Evolutionary conservation across 2,888 invertebrate species (phyloP).

Genomic region (Pseudococcus viburni): DNA sequence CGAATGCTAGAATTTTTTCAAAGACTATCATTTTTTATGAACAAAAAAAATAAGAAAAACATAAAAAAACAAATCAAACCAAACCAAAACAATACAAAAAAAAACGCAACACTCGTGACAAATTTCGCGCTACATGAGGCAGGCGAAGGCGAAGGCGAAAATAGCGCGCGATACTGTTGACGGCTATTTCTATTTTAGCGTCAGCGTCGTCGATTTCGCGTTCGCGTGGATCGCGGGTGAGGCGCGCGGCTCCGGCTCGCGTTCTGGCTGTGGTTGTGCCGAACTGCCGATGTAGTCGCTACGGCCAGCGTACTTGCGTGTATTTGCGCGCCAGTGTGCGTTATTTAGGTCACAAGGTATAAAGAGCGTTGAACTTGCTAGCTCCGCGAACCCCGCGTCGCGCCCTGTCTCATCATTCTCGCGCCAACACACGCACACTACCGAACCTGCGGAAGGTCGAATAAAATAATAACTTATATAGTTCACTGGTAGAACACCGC

Average conservation of each 20-base stretch:
- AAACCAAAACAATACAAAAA: not conserved
- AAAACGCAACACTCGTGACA: not conserved
- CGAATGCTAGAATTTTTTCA: not conserved
- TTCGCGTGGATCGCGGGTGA: slow-evolving; percentile 8
- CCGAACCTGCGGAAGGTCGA: slow-evolving; percentile 63
- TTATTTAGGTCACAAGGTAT: slow-evolving; percentile 67
- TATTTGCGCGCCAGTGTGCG: slow-evolving; percentile 60
- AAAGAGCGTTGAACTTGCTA: slow-evolving; percentile 66
- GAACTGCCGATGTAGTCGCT: not conserved
- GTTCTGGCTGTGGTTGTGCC: not conserved
- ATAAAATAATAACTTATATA: slow-evolving; percentile 64
- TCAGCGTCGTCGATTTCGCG: slow-evolving; percentile 16
- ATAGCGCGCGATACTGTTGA: slow-evolving; percentile 43
- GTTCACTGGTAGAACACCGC: slow-evolving; percentile 49
- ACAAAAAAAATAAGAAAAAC: not conserved
- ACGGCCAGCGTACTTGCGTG: slow-evolving; percentile 59
- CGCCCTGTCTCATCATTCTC: slow-evolving; percentile 58
- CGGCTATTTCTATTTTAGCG: slow-evolving; percentile 60
- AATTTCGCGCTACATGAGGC: not conserved
- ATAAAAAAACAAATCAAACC: not conserved
- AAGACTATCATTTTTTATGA: not conserved
- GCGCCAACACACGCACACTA: slow-evolving; percentile 58
- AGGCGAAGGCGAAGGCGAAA: slow-evolving; percentile 23
- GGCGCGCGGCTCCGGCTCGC: slow-evolving; percentile 29
- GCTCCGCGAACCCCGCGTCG: slow-evolving; percentile 20